Evolutionary conservation across 2,888 invertebrate genomes (phyloP).

Genomic region (Heliconius cydno): DNA sequence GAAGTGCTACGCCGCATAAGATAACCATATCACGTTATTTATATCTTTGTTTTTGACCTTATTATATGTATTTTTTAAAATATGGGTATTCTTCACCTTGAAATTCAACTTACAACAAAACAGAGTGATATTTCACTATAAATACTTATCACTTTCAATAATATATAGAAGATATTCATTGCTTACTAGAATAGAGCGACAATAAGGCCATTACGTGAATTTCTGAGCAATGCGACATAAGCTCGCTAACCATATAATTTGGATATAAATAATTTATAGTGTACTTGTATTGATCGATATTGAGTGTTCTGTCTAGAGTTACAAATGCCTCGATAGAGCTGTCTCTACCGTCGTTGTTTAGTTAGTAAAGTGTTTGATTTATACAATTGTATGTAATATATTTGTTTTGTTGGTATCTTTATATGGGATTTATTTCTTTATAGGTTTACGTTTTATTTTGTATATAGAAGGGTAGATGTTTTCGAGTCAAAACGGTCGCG

Average conservation of each 20-base stretch:
- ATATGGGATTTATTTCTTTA: not conserved
- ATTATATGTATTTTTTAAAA: too few relatives aligned
- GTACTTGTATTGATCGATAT: slow-evolving; percentile 11
- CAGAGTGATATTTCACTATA: not conserved
- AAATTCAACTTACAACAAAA: not conserved
- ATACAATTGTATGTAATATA: not conserved
- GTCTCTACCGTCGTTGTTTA: not conserved
- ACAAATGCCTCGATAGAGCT: not conserved
- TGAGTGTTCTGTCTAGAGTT: slow-evolving; percentile 2
- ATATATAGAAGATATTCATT: not conserved
- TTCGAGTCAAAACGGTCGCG: too few relatives aligned
- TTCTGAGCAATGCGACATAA: slow-evolving; percentile 19
- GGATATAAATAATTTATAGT: slow-evolving; percentile 26
- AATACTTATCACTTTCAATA: not conserved
- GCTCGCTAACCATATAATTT: slow-evolving; percentile 23
- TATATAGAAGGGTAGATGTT: not conserved
- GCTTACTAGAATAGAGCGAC: not conserved
- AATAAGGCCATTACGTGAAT: not conserved
- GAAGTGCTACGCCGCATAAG: not conserved
- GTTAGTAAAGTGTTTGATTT: not conserved
- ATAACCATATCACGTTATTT: not conserved
- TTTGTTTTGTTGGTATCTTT: not conserved
- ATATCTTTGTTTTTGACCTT: not conserved
- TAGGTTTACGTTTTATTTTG: not conserved
- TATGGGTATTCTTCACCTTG: too few relatives aligned